A percentile compares a stretch with the other conserved stretches of the same genome.
Conservation (phyloP, 1,140 invertebrate genomes). For the Trachymyrmex cornetzi region DNA sequence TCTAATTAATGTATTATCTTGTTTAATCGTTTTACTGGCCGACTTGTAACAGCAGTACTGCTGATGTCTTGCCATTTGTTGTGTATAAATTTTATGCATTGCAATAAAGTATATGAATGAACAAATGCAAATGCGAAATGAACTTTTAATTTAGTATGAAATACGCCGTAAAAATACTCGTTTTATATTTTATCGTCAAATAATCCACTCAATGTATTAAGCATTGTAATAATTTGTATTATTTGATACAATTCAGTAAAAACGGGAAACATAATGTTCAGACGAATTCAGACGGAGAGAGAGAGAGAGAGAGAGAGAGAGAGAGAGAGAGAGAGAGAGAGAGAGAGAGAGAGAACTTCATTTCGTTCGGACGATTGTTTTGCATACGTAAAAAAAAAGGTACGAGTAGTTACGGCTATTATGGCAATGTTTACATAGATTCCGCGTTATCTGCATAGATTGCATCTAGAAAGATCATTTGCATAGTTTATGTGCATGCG, state of each 20-base stretch:
- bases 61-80: too few species aligned
- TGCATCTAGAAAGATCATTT: conserved; percentile 41
- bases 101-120: too few species aligned
- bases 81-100: too few species aligned
- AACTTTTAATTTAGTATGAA: conserved; percentile 21
- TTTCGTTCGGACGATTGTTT: conserved; percentile 15
- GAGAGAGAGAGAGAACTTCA: background rate
- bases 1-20: too few species aligned
- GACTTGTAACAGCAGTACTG: too few species aligned
- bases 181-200: conserved; percentile 13
- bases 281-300: background rate
- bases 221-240: background rate
- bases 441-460: conserved; percentile 48
- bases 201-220: conserved; percentile 1
- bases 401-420: conserved; percentile 32
- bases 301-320: too few species aligned
- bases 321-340: too few species aligned
- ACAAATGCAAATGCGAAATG: background rate
- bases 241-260: background rate
- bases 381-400: background rate
- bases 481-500: conserved; percentile 22
- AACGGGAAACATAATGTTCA: background rate
- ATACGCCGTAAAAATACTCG: conserved; percentile 21
- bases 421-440: conserved; percentile 33
- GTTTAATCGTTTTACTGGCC: too few species aligned